phyloP scores from a whole-genome alignment of 2,113 vertebrate species.

The Cairina moschata region DNA sequence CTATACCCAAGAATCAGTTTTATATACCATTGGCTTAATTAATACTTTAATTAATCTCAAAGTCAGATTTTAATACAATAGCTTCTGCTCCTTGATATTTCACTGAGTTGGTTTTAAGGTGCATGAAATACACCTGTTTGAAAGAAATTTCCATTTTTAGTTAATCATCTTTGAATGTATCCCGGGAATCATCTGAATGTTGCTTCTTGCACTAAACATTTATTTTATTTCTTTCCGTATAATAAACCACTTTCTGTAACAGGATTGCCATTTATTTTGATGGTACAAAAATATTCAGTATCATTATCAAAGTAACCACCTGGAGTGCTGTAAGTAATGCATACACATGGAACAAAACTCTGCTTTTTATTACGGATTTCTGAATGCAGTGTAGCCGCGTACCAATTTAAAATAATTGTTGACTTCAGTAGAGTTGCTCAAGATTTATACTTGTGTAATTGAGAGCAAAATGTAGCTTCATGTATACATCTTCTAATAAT shows the following conservation, averaged over 20 bases:
- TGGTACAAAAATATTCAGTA: not conserved
- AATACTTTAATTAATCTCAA: constrained; percentile 37
- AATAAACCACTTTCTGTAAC: not conserved
- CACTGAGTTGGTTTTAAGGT: not conserved
- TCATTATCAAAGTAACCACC: constrained; percentile 59
- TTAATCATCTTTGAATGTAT: not conserved
- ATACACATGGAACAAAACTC: not conserved
- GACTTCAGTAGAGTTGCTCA: not conserved
- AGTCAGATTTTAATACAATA: constrained; percentile 1
- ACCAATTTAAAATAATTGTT: constrained; percentile 2
- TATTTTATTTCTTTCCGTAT: constrained; percentile 1
- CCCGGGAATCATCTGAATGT: not conserved
- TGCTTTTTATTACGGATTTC: constrained; percentile 12
- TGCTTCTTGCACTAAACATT: not conserved
- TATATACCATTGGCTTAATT: not conserved
- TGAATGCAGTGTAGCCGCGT: not conserved
- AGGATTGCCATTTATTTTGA: constrained; percentile 7
- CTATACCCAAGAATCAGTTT: not conserved
- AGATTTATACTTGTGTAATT: constrained; percentile 39
- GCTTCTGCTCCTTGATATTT: not conserved
- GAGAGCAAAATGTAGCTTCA: constrained; percentile 17
- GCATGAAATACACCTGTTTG: not conserved
- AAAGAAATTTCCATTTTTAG: not conserved
- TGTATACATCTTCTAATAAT: constrained; percentile 25
- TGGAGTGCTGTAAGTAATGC: constrained; percentile 46